A percentile compares a stretch with the other conserved stretches of the same genome.
Conservation (phyloP, 2,888 invertebrate species). For the Hypena proboscidalis region DNA sequence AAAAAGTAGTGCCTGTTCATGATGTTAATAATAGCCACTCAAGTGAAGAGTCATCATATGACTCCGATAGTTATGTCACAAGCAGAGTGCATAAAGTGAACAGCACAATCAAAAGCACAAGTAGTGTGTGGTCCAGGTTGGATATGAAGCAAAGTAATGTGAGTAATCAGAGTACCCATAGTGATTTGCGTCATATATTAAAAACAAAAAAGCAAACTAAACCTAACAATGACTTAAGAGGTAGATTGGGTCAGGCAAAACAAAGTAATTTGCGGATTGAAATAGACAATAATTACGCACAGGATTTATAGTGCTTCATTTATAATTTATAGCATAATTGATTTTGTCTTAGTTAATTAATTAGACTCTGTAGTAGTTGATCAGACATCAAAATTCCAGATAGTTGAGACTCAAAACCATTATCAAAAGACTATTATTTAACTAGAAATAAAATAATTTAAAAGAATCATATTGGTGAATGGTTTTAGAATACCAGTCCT, state of each 20-base stretch:
- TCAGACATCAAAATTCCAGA: no score
- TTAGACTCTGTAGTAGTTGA: conserved; percentile 1
- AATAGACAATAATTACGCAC: conserved; percentile 74
- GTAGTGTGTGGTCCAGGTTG: conserved; percentile 85
- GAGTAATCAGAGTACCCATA: conserved; percentile 46
- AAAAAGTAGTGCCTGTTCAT: conserved; percentile 55
- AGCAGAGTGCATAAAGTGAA: conserved; percentile 82
- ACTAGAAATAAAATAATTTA: no score
- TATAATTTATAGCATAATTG: conserved; percentile 18
- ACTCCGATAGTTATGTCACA: conserved; percentile 71
- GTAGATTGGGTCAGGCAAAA: conserved; percentile 68
- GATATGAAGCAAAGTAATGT: conserved; percentile 59
- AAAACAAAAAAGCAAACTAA: conserved; percentile 63
- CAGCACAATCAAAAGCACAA: conserved; percentile 61
- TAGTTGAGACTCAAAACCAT: no score
- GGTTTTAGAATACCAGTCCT: no score
- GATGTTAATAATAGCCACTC: conserved; percentile 41
- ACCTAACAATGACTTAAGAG: conserved; percentile 70
- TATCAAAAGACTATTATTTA: no score
- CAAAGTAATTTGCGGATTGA: conserved; percentile 78
- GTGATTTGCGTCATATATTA: conserved; percentile 69
- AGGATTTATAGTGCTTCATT: conserved; percentile 51
- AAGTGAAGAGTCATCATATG: conserved; percentile 62
- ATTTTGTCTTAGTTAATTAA: conserved; percentile 2
- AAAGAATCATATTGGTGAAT: no score